Percentiles rank a stretch among this genome's conserved stretches.
Conservation (phyloP, 2,113 vertebrate genomes). For the Phrynocephalus versicolor region DNA sequence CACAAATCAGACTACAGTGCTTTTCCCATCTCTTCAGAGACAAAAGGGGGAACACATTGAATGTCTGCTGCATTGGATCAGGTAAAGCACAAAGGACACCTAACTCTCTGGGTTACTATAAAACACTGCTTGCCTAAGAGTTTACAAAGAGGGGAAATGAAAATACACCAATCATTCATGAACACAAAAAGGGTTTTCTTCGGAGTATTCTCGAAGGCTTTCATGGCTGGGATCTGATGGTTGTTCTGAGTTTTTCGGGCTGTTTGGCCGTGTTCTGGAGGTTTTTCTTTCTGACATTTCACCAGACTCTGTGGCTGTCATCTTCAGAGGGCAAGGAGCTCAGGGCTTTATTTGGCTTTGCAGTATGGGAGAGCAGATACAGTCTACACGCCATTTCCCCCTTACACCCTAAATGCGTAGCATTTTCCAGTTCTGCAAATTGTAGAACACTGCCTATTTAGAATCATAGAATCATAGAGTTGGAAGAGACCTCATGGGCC, state of each 20-base stretch:
- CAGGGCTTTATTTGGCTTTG: slow-evolving; percentile 39
- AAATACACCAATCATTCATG: background rate
- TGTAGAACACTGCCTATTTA: background rate
- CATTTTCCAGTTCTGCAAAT: slow-evolving; percentile 18
- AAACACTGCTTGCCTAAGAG: background rate
- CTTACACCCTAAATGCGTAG: slow-evolving; percentile 10
- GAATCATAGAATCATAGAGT: too few relatives aligned
- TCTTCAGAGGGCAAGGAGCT: too few relatives aligned
- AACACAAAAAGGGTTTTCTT: slow-evolving; percentile 25
- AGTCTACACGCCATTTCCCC: slow-evolving; percentile 14
- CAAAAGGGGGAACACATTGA: background rate
- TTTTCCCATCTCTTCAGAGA: background rate
- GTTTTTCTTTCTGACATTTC: too few relatives aligned
- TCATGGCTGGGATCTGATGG: too few relatives aligned
- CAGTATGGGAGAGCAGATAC: slow-evolving; percentile 25
- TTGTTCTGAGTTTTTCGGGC: too few relatives aligned
- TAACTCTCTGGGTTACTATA: background rate
- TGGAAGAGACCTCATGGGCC: too few relatives aligned
- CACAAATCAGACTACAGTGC: background rate
- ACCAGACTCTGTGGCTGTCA: too few relatives aligned
- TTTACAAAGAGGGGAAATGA: background rate
- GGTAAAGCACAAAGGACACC: background rate
- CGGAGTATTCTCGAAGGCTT: too few relatives aligned
- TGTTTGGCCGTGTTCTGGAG: too few relatives aligned
- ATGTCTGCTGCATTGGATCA: background rate